These are phyloP conservation scores for Calliphora vomitoria DNA, from an alignment of 2,888 invertebrate species.

Conservation along the genomic window DNA sequence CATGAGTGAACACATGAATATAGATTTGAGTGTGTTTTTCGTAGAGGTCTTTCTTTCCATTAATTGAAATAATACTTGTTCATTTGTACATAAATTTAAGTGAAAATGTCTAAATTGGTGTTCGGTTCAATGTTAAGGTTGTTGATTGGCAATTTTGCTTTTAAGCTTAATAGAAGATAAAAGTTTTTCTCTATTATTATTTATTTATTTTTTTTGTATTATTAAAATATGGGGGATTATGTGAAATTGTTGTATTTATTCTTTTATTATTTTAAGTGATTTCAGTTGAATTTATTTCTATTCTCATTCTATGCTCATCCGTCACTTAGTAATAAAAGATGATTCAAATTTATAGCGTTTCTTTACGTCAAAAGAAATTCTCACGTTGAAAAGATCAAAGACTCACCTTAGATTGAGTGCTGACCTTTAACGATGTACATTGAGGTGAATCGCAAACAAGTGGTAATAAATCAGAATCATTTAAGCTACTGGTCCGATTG, in stretches of 20 bases:
- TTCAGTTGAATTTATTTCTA: neutral
- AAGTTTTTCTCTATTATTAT: neutral
- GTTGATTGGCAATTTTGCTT: slow-evolving; percentile 1
- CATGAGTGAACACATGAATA: neutral
- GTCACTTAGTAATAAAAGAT: neutral
- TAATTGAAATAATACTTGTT: slow-evolving; percentile 32
- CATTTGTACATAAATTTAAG: neutral
- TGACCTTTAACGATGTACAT: too few species aligned
- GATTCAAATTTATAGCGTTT: too few species aligned
- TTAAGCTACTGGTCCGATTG: too few species aligned
- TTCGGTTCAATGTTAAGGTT: slow-evolving; percentile 62
- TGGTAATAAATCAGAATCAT: too few species aligned
- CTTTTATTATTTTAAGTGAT: neutral
- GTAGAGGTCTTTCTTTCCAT: slow-evolving; percentile 13
- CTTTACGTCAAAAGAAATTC: too few species aligned
- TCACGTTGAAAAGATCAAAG: too few species aligned
- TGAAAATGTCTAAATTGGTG: slow-evolving; percentile 14
- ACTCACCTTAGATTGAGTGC: too few species aligned
- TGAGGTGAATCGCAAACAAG: too few species aligned
- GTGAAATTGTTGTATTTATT: neutral
- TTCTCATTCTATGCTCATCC: neutral
- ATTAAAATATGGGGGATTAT: neutral
- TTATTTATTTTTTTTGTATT: neutral
- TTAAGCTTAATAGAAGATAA: neutral
- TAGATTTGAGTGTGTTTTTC: neutral